Evolutionary conservation across 1,140 invertebrate species (phyloP).

Genomic region (Leptestheria dahalacensis): DNA sequence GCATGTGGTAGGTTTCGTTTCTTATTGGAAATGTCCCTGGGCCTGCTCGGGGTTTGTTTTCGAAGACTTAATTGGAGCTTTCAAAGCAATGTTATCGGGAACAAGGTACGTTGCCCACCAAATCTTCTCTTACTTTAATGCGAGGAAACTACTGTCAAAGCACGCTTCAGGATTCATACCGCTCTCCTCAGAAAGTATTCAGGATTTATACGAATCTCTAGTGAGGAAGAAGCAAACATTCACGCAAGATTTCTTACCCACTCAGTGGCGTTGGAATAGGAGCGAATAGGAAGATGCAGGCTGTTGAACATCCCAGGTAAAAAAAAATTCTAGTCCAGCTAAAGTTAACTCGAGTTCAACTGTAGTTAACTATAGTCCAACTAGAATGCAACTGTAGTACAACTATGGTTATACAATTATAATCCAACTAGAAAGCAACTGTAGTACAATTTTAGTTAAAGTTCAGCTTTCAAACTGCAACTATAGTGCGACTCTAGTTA

Average conservation of each 20-base stretch:
- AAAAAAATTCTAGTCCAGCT: no score
- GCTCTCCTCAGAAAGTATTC: not conserved
- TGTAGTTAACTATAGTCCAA: no score
- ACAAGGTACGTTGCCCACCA: not conserved
- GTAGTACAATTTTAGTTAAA: no score
- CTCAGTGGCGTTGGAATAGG: no score
- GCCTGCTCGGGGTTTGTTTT: slow-evolving; percentile 8
- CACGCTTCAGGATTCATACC: not conserved
- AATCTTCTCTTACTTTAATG: slow-evolving; percentile 5
- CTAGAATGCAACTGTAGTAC: no score
- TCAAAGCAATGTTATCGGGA: not conserved
- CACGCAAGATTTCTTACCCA: no score
- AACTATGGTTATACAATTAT: no score
- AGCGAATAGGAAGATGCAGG: no score
- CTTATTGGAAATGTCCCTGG: slow-evolving; percentile 3
- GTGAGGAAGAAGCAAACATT: not conserved
- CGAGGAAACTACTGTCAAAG: not conserved
- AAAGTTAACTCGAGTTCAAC: no score
- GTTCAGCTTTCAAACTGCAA: no score
- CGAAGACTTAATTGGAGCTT: not conserved
- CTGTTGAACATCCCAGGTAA: not conserved
- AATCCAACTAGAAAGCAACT: no score
- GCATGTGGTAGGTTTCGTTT: not conserved
- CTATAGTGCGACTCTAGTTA: no score
- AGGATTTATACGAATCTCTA: slow-evolving; percentile 3